Conservation (phyloP, 2,797 vertebrate species). For the Sebastes paucispinis region DNA sequence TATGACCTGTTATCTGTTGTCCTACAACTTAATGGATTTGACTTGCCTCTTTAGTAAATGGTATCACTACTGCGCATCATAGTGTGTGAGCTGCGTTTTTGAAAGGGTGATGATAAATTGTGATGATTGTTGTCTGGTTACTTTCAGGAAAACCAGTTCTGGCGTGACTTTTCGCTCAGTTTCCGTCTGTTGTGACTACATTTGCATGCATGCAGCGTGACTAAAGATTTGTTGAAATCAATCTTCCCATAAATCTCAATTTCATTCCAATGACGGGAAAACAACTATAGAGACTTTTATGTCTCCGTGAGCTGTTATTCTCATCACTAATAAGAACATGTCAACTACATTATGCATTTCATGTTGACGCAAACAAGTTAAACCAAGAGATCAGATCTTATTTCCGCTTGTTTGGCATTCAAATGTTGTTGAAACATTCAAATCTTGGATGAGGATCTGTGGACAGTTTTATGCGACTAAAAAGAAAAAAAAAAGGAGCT, state of each 20-base stretch:
- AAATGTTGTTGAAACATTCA: not conserved
- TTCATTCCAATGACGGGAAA: not conserved
- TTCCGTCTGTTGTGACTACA: not conserved
- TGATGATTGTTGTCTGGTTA: not conserved
- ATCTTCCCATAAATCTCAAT: not conserved
- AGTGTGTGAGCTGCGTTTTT: not conserved
- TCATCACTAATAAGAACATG: constrained; percentile 12
- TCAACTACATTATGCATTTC: constrained; percentile 9
- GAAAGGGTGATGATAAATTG: not conserved
- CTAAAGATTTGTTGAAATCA: constrained; percentile 16
- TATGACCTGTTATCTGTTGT: constrained; percentile 26
- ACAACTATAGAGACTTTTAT: not conserved
- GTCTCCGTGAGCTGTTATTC: constrained; percentile 1
- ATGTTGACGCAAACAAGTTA: not conserved
- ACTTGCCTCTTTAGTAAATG: constrained; percentile 1
- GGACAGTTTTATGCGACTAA: constrained; percentile 32
- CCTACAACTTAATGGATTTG: not conserved
- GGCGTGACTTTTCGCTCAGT: not conserved
- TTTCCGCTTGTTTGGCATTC: not conserved
- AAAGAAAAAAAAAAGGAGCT: constrained; percentile 31
- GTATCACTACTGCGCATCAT: not conserved
- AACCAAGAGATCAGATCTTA: constrained; percentile 8
- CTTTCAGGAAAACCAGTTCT: not conserved
- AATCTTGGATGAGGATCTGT: constrained; percentile 48
- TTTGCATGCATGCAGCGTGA: constrained; percentile 2